Evolutionary conservation across 2,888 invertebrate genomes (phyloP).

Genomic region (Argyra leucocephala): DNA sequence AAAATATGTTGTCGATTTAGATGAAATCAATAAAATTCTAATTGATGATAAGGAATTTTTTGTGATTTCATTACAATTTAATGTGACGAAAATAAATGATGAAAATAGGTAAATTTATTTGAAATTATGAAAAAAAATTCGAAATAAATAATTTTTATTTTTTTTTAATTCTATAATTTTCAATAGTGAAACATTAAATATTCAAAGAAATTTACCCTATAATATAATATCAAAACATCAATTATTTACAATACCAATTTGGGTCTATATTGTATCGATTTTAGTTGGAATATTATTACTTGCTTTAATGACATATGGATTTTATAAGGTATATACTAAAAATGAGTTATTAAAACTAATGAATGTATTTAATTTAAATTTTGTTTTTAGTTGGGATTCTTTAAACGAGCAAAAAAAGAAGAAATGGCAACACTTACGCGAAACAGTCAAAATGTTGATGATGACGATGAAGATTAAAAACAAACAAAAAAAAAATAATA

Average conservation of each 20-base stretch:
- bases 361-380: background rate
- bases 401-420: conserved; percentile 44
- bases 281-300: conserved; percentile 43
- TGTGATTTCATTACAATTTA: conserved; percentile 35
- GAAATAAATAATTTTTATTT: background rate
- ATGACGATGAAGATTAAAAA: conserved; percentile 35
- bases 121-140: background rate
- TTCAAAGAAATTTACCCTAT: conserved; percentile 36
- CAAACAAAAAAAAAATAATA: conserved; percentile 31
- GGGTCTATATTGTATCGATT: conserved; percentile 44
- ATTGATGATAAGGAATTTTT: conserved; percentile 43
- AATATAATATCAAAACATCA: conserved; percentile 42
- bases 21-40: conserved; percentile 39
- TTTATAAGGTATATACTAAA: conserved; percentile 36
- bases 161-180: too few species aligned
- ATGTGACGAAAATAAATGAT: conserved; percentile 34
- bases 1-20: conserved; percentile 37
- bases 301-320: conserved; percentile 37
- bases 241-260: conserved; percentile 35
- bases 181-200: conserved; percentile 28
- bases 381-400: conserved; percentile 44
- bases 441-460: conserved; percentile 28
- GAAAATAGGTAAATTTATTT: conserved; percentile 23
- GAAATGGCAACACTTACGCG: conserved; percentile 33
- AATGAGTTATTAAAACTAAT: background rate